Evolutionary conservation across 2,797 vertebrate species (phyloP).

Genomic region (Sternotherus odoratus): DNA sequence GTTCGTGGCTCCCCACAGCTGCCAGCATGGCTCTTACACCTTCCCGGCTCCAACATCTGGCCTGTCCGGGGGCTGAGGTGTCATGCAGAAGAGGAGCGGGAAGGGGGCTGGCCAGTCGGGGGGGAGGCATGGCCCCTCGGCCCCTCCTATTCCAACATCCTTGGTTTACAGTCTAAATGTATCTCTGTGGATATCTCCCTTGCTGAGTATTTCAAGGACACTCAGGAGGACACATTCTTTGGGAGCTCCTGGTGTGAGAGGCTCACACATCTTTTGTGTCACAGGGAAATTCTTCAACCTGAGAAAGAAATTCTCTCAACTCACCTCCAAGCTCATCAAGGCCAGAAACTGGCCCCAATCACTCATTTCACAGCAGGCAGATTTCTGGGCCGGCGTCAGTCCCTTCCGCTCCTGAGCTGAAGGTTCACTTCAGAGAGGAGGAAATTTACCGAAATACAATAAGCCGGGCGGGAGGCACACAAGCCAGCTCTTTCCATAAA

Average conservation of each 20-base stretch:
- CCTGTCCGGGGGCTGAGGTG: too few species aligned
- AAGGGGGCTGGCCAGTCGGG: too few species aligned
- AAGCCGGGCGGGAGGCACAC: accelerated
- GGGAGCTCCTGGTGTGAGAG: background rate
- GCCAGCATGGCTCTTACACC: too few species aligned
- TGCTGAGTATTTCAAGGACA: background rate
- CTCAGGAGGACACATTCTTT: background rate
- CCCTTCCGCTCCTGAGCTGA: background rate
- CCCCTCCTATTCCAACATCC: too few species aligned
- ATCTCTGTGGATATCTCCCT: too few species aligned
- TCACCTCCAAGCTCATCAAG: background rate
- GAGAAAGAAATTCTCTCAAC: background rate
- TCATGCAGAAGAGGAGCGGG: too few species aligned
- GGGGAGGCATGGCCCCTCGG: too few species aligned
- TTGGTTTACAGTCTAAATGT: too few species aligned
- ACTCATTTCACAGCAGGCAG: background rate
- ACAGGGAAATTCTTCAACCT: background rate
- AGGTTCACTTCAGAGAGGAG: background rate
- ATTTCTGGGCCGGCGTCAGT: background rate
- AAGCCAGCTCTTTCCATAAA: background rate
- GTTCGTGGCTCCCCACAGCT: too few species aligned
- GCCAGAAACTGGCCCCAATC: background rate
- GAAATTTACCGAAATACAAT: background rate
- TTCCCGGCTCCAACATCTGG: too few species aligned
- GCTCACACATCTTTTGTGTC: background rate